Conservation (phyloP, 2,113 vertebrate species). For the Myocastor coypus region DNA sequence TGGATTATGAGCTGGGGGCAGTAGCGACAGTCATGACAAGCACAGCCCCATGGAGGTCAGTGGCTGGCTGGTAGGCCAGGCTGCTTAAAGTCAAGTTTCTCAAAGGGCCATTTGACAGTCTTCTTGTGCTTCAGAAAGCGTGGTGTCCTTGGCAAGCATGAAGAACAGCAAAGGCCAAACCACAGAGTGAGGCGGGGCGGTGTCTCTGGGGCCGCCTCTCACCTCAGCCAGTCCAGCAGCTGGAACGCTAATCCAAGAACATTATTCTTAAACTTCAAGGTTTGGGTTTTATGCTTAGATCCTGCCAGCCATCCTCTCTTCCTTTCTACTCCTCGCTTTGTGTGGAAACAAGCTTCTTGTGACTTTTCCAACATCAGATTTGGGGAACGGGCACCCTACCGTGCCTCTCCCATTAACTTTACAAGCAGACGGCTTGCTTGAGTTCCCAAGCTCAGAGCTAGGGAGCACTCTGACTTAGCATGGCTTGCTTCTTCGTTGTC, state of each 20-base stretch:
- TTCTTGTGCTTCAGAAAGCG: not conserved
- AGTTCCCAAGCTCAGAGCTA: not conserved
- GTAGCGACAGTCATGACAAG: not conserved
- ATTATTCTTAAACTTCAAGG: not conserved
- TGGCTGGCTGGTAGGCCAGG: fast-evolving
- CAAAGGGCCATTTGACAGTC: not conserved
- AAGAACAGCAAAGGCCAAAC: not conserved
- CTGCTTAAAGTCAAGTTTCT: not conserved
- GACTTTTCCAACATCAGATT: not conserved
- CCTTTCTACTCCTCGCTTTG: not conserved
- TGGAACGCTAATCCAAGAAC: not conserved
- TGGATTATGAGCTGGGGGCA: not conserved
- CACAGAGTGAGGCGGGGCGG: not conserved
- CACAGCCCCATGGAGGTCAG: not conserved
- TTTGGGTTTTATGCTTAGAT: not conserved
- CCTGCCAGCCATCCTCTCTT: not conserved
- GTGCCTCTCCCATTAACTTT: not conserved
- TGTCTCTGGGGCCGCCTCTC: not conserved
- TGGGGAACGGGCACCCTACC: not conserved
- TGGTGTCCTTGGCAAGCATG: not conserved
- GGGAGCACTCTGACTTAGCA: not conserved
- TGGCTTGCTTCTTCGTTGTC: not conserved
- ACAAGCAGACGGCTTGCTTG: not conserved
- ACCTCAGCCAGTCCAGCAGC: not conserved
- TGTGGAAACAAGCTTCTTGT: not conserved